These are phyloP conservation scores for Oegoconia quadripuncta DNA, from an alignment of 2,888 invertebrate species.

Conservation along the genomic window DNA sequence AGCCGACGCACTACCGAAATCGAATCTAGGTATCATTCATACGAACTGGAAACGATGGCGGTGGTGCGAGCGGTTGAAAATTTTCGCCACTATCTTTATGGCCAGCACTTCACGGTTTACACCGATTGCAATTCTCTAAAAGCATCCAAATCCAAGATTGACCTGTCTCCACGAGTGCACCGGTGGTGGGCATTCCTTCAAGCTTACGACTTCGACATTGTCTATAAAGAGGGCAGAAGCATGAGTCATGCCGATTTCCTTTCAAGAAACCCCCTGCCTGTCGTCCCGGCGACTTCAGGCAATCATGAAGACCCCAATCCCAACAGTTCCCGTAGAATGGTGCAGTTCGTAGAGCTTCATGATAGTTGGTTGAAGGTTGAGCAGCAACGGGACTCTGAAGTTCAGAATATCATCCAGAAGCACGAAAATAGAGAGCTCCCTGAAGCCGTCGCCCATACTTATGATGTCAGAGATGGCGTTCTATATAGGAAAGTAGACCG, in stretches of 20 bases:
- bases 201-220: conserved; percentile 20
- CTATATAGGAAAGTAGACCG: conserved; percentile 15
- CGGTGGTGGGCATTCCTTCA: conserved; percentile 21
- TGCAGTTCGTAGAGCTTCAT: conserved; percentile 21
- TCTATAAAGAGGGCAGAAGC: conserved; percentile 13
- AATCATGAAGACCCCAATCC: not conserved
- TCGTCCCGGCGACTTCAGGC: not conserved
- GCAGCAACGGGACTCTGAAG: conserved; percentile 27
- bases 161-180: conserved; percentile 17
- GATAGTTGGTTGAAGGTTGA: conserved; percentile 27
- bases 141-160: conserved; percentile 13
- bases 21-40: conserved; percentile 20
- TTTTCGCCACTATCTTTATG: conserved; percentile 16
- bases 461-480: conserved; percentile 13
- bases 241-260: conserved; percentile 25
- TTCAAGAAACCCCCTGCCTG: conserved; percentile 21
- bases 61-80: conserved; percentile 14
- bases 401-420: conserved; percentile 20
- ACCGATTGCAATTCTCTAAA: conserved; percentile 19
- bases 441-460: not conserved
- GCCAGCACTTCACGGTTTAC: conserved; percentile 11
- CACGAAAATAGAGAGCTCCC: conserved; percentile 5
- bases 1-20: conserved; percentile 11
- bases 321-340: conserved; percentile 8
- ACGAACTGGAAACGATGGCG: conserved; percentile 22